Evolutionary conservation across 2,888 invertebrate species (phyloP).

Genomic region (Terebella lapidaria): DNA sequence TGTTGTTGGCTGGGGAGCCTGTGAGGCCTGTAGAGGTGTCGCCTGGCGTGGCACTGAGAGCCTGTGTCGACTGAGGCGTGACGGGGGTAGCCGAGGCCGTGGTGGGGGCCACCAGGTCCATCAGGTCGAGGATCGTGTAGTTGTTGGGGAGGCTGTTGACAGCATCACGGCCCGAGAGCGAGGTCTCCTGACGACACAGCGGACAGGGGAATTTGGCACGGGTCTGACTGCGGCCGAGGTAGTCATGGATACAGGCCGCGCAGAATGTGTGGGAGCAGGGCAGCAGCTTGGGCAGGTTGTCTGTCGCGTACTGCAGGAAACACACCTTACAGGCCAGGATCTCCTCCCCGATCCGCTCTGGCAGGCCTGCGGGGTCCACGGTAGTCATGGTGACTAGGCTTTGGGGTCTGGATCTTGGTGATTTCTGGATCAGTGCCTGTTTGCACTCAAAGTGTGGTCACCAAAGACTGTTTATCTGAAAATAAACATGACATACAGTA

Average conservation of each 20-base stretch:
- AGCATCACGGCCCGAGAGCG: slow-evolving; percentile 2
- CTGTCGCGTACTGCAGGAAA: slow-evolving; percentile 5
- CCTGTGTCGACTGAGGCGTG: no score
- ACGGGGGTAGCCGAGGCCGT: no score
- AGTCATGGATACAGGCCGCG: slow-evolving; percentile 10
- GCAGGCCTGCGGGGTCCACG: no score
- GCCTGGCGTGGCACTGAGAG: no score
- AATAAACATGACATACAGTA: no score
- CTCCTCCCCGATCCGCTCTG: slow-evolving; percentile 10
- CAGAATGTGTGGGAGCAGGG: slow-evolving; percentile 21
- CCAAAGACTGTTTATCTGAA: no score
- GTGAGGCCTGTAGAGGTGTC: background rate
- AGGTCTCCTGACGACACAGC: slow-evolving; percentile 14
- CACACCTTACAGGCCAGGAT: slow-evolving; percentile 18
- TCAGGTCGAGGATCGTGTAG: slow-evolving; percentile 13
- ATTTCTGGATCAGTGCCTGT: no score
- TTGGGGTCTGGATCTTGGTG: no score
- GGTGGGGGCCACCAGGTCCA: slow-evolving; percentile 18
- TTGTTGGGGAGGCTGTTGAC: slow-evolving; percentile 13
- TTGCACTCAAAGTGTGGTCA: no score
- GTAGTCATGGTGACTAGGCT: no score
- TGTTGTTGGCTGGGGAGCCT: background rate
- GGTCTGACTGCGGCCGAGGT: background rate
- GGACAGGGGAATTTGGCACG: slow-evolving; percentile 8
- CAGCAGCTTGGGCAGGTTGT: slow-evolving; percentile 16